These are phyloP conservation scores for Ceratothoa steindachneri DNA, from an alignment of 2,888 invertebrate species.

Conservation along the genomic window DNA sequence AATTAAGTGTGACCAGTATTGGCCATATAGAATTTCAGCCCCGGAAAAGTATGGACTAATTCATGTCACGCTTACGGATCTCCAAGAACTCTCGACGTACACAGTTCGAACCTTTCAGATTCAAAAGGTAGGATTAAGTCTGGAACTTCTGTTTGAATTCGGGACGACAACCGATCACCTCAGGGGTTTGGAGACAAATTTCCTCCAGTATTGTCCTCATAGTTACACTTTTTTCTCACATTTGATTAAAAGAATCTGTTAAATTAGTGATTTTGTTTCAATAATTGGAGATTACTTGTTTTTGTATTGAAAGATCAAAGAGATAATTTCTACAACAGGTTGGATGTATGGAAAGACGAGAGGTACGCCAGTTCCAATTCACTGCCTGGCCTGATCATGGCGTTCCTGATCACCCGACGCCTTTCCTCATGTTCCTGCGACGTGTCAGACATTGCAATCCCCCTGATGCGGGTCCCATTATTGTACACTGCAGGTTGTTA, in stretches of 20 bases:
- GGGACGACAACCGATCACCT: too few relatives aligned
- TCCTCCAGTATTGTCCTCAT: too few relatives aligned
- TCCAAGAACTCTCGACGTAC: conserved; percentile 95
- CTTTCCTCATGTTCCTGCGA: conserved; percentile 92
- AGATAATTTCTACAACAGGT: conserved; percentile 54
- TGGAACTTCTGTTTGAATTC: conserved; percentile 21
- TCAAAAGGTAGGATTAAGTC: conserved; percentile 59
- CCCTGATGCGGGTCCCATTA: conserved; percentile 85
- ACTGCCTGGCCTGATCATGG: conserved; percentile 99
- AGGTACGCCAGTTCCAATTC: conserved; percentile 95
- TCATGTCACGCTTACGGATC: conserved; percentile 88
- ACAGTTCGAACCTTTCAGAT: conserved; percentile 95
- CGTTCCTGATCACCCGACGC: conserved; percentile 97
- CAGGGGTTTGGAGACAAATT: too few relatives aligned
- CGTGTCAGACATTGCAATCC: conserved; percentile 88
- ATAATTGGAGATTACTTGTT: too few relatives aligned
- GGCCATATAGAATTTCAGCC: conserved; percentile 78
- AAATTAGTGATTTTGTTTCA: too few relatives aligned
- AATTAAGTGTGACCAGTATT: conserved; percentile 96
- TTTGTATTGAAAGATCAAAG: too few relatives aligned
- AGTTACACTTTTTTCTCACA: too few relatives aligned
- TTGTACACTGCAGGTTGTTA: conserved; percentile 81
- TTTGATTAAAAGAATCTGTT: too few relatives aligned
- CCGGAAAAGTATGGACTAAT: conserved; percentile 92
- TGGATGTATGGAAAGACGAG: conserved; percentile 78